phyloP scores from a whole-genome alignment of 2,888 invertebrate species.

The Tetranychus truncatus region DNA sequence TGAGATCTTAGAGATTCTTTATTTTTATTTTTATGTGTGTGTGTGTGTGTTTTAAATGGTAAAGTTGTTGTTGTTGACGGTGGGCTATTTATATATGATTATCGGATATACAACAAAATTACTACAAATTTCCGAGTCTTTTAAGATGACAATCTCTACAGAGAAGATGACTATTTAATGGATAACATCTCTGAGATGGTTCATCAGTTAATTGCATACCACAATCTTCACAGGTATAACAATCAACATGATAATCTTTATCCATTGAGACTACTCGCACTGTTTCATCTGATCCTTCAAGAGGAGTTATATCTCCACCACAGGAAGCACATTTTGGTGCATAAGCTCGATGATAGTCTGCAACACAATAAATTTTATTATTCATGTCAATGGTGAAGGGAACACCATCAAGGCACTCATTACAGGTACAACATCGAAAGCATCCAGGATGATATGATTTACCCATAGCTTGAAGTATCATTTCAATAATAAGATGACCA shows the following conservation, averaged over 20 bases:
- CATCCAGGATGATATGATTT: conserved; percentile 98
- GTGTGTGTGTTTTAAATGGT: no score
- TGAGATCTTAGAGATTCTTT: no score
- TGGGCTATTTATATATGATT: no score
- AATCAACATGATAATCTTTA: conserved; percentile 95
- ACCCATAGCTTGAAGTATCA: conserved; percentile 65
- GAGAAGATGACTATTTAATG: conserved; percentile 70
- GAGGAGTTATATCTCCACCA: conserved; percentile 80
- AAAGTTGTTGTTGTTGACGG: no score
- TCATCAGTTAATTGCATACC: conserved; percentile 95
- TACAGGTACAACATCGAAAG: conserved; percentile 70
- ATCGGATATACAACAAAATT: no score
- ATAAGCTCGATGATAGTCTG: conserved; percentile 50
- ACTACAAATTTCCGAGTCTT: conserved; percentile 9
- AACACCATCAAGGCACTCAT: conserved; percentile 52
- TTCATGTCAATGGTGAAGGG: conserved; percentile 96
- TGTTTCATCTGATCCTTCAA: conserved; percentile 71
- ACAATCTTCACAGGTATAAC: conserved; percentile 95
- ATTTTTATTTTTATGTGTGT: no score
- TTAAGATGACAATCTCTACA: conserved; percentile 84
- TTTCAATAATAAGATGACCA: conserved; percentile 97
- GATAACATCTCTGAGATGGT: conserved; percentile 91
- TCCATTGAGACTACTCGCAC: conserved; percentile 98
- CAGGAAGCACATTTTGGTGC: conserved; percentile 96
- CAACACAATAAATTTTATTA: conserved; percentile 37